A percentile compares a stretch with the other conserved stretches of the same genome.
phyloP scores from a whole-genome alignment of 2,888 invertebrate species.

The Chrysolina oricalcia region DNA sequence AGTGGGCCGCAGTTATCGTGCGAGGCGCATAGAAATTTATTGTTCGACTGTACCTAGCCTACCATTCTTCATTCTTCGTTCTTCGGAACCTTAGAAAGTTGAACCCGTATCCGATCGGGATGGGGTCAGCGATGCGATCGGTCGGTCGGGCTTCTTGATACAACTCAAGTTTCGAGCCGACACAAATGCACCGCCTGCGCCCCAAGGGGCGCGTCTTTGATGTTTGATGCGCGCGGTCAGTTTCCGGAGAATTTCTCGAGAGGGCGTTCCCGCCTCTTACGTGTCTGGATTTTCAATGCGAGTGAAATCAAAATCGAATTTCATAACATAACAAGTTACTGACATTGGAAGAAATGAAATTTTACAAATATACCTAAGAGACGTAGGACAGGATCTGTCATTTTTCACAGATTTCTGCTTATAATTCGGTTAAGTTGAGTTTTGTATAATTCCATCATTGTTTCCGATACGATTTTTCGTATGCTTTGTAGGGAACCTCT shows the following conservation, averaged over 20 bases:
- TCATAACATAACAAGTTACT: too few relatives aligned
- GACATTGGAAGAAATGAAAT: too few relatives aligned
- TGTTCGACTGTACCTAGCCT: conserved; percentile 47
- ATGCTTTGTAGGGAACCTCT: too few relatives aligned
- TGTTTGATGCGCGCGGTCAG: conserved; percentile 11
- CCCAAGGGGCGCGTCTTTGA: conserved; percentile 14
- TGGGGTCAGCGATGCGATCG: conserved; percentile 52
- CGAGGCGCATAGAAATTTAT: conserved; percentile 40
- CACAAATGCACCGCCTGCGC: conserved; percentile 2
- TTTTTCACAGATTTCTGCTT: too few relatives aligned
- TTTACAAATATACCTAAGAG: too few relatives aligned
- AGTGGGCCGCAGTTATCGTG: background rate
- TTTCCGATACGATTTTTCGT: too few relatives aligned
- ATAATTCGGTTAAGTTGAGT: too few relatives aligned
- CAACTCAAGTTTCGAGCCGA: conserved; percentile 18
- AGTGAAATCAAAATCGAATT: too few relatives aligned
- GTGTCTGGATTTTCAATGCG: too few relatives aligned
- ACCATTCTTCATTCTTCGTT: too few relatives aligned
- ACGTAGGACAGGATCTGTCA: too few relatives aligned
- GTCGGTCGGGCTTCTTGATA: conserved; percentile 24
- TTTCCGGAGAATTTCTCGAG: conserved; percentile 5
- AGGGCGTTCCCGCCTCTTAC: background rate
- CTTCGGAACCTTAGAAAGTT: conserved; percentile 53
- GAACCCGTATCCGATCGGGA: conserved; percentile 53
- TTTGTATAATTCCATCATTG: too few relatives aligned